Base-by-base conservation (phyloP, 2,888 invertebrate species). In the Anarsia innoxiella region DNA sequence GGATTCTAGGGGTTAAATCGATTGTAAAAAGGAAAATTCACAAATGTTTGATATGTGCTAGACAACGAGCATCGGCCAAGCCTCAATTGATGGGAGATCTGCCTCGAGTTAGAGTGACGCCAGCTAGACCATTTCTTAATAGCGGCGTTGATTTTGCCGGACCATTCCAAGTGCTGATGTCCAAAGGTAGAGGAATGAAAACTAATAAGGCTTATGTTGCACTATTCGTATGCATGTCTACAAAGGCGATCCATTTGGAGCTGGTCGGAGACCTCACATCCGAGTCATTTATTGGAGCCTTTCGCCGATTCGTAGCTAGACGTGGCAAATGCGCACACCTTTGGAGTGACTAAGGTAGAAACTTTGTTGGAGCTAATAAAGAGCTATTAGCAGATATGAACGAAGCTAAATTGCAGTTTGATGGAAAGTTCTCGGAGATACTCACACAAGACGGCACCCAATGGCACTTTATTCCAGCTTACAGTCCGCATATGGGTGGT, bases 401-500 rank as follows among this genome's bases (percentile, higher is more conserved):
- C n/a, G n/a, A n/a, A n/a, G n/a, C n/a, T n/a, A n/a, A n/a, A n/a
- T n/a, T n/a, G n/a, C n/a, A n/a, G n/a, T n/a, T n/a, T n/a, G n/a
- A n/a, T n/a, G n/a, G n/a, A n/a, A n/a, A n/a, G n/a, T n/a, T n/a
- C n/a, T n/a, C n/a, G n/a, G n/a, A n/a, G n/a, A n/a, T n/a, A n/a
- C n/a, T n/a, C n/a, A n/a, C n/a, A n/a, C n/a, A n/a, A n/a, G 29
- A 28, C 14, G 3, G 13, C 29, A 14, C 9, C n/a, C n/a, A n/a
- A 14, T 14, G 29, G 29, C 8, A 29, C 14, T 45, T 45, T 23
- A 48, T 50, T 9, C 53, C 53, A 10, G 38, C 48, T 2, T 16
- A 45, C 5, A 42, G 39, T 4, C 50, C 50, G 10, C 35, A 49
- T 19, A 38, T 47, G 10, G 52, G 47, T 1, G 50, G 44, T 4